phyloP scores from a whole-genome alignment of 2,797 vertebrate genomes.

The Jordanella pulchra region DNA sequence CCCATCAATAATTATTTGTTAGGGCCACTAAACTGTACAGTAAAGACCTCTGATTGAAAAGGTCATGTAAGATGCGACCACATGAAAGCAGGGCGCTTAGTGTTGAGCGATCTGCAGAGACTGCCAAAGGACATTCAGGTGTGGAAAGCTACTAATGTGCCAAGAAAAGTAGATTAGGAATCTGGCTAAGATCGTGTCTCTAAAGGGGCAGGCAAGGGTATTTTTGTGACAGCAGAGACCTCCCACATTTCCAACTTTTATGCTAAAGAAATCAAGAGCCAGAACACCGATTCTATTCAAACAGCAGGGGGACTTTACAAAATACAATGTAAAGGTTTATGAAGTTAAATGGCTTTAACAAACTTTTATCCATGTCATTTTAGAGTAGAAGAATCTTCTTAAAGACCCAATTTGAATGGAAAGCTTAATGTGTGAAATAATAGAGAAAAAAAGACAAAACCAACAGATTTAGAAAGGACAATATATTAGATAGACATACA shows the following conservation, averaged over 20 bases:
- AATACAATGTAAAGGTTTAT: neutral
- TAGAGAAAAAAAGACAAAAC: no score
- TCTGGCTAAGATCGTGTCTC: slow-evolving; percentile 18
- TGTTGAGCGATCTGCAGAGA: slow-evolving; percentile 22
- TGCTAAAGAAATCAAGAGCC: neutral
- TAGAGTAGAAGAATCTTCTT: no score
- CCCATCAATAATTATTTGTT: slow-evolving; percentile 62
- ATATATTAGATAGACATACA: no score
- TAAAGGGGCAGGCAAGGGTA: slow-evolving; percentile 1
- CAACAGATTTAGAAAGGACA: no score
- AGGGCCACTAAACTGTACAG: slow-evolving; percentile 64
- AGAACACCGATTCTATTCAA: neutral
- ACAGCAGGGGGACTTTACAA: no score
- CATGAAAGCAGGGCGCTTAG: slow-evolving; percentile 54
- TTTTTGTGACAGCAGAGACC: slow-evolving; percentile 11
- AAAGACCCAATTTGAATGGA: no score
- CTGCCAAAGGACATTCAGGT: slow-evolving; percentile 54
- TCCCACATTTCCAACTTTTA: neutral
- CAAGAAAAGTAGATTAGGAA: slow-evolving; percentile 34
- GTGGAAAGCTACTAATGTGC: slow-evolving; percentile 30
- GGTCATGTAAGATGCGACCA: slow-evolving; percentile 56
- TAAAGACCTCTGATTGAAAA: slow-evolving; percentile 55
- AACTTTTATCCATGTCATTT: neutral
- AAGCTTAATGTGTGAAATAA: no score
- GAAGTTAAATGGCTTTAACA: neutral